These are phyloP conservation scores for Oreotrochilus melanogaster DNA, from an alignment of 2,113 vertebrate genomes.

Conservation along the genomic window DNA sequence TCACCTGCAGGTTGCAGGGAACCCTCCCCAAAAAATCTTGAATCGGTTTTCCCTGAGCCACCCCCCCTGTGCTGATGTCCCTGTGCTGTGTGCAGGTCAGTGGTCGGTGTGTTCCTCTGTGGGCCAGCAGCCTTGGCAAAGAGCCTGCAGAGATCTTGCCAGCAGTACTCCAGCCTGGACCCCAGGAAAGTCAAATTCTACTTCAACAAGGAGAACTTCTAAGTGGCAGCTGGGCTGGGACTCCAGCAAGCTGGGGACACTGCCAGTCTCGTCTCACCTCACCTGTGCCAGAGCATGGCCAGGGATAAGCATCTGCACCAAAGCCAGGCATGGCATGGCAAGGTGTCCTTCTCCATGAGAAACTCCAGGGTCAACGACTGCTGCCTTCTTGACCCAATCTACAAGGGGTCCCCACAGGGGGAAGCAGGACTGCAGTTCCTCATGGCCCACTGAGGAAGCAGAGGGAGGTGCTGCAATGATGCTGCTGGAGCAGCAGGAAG, in stretches of 20 bases:
- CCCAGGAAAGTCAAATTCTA: slow-evolving; percentile 92
- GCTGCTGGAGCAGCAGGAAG: neutral
- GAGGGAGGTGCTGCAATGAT: rapidly evolving
- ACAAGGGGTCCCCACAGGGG: neutral
- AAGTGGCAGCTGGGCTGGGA: neutral
- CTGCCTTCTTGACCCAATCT: neutral
- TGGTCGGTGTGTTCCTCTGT: slow-evolving; percentile 89
- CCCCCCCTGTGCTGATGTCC: rapidly evolving
- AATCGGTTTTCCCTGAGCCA: neutral
- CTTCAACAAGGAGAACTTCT: slow-evolving; percentile 96
- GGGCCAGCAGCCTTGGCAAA: slow-evolving; percentile 82
- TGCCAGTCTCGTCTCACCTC: neutral
- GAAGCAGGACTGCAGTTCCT: neutral
- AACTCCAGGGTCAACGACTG: neutral
- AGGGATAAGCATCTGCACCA: rapidly evolving
- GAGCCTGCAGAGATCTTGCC: slow-evolving; percentile 83
- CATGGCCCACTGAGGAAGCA: rapidly evolving
- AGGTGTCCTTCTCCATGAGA: neutral
- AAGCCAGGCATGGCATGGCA: neutral
- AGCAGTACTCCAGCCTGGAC: slow-evolving; percentile 87
- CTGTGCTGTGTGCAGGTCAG: slow-evolving; percentile 73
- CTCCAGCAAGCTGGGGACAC: rapidly evolving
- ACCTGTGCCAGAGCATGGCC: neutral
- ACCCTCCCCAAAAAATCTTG: neutral
- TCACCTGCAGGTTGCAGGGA: neutral